Evolutionary conservation across 1,140 invertebrate species (phyloP).

Genomic region (Meloidogyne exigua): DNA sequence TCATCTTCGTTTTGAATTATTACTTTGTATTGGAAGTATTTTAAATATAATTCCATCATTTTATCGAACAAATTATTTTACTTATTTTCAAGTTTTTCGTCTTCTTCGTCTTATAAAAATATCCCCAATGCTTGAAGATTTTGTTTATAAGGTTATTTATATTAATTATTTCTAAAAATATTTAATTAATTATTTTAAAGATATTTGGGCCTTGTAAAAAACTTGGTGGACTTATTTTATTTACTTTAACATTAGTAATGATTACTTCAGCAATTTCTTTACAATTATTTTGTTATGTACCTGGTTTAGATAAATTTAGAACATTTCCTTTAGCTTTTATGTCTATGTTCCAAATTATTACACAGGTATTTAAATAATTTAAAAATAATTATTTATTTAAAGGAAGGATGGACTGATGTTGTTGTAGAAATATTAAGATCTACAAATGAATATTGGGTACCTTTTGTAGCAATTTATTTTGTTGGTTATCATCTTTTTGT

Average conservation of each 20-base stretch:
- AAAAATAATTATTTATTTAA: not conserved
- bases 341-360: conserved; percentile 99
- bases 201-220: conserved; percentile 99
- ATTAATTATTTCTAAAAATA: conserved; percentile 68
- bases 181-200: conserved; percentile 55
- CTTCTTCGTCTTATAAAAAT: conserved; percentile 95
- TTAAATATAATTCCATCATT: conserved; percentile 81
- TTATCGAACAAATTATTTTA: conserved; percentile 82
- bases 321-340: conserved; percentile 98
- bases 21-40: conserved; percentile 89
- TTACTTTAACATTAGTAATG: conserved; percentile 96
- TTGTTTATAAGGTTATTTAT: conserved; percentile 81
- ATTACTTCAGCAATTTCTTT: conserved; percentile 98
- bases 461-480: conserved; percentile 95
- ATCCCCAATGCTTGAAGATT: conserved; percentile 95
- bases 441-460: conserved; percentile 80
- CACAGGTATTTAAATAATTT: conserved; percentile 66
- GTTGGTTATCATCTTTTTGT: conserved; percentile 98
- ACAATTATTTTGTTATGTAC: conserved; percentile 93
- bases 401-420: conserved; percentile 85
- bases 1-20: conserved; percentile 94
- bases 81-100: conserved; percentile 80
- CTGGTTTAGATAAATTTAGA: conserved; percentile 91
- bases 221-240: conserved; percentile 93
- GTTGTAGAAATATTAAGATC: conserved; percentile 86